Conservation (phyloP, 2,888 invertebrate species). For the Bursaphelenchus okinawaensis region DNA sequence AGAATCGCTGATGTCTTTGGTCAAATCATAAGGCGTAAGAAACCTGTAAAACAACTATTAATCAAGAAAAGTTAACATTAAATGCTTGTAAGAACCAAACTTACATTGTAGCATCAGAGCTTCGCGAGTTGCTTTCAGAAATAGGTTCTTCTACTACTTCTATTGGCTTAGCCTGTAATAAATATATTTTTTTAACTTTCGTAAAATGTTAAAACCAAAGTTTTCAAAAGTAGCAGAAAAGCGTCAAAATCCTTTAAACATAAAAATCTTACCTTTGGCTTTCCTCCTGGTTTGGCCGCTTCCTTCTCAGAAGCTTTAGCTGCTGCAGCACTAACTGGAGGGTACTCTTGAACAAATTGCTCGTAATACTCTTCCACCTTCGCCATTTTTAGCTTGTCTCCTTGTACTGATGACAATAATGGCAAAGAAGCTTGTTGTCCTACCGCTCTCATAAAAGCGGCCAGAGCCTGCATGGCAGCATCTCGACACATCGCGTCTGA, state of each 20-base stretch:
- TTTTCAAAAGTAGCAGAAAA: too few species aligned
- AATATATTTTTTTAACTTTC: too few species aligned
- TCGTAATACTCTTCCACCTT: constrained; percentile 4
- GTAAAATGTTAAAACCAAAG: too few species aligned
- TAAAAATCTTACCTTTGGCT: too few species aligned
- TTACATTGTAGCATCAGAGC: too few species aligned
- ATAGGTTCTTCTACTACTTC: too few species aligned
- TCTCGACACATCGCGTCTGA: constrained; percentile 14
- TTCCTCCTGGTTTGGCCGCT: not conserved
- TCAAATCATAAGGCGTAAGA: constrained; percentile 66
- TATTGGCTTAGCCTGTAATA: not conserved
- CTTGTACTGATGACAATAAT: constrained; percentile 24
- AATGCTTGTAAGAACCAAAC: too few species aligned
- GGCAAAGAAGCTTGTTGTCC: constrained; percentile 71
- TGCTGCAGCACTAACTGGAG: too few species aligned
- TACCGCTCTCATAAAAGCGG: constrained; percentile 84
- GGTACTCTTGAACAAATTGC: constrained; percentile 4
- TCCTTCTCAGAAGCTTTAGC: not conserved
- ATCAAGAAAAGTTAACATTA: too few species aligned
- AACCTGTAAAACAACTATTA: too few species aligned
- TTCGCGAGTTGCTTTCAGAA: too few species aligned
- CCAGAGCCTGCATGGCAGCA: constrained; percentile 83
- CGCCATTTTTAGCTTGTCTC: constrained; percentile 39
- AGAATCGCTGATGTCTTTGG: constrained; percentile 85
- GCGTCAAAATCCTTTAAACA: too few species aligned